These are phyloP conservation scores for Sebastes vulpes DNA, from an alignment of 2,797 vertebrate genomes.

Conservation along the genomic window DNA sequence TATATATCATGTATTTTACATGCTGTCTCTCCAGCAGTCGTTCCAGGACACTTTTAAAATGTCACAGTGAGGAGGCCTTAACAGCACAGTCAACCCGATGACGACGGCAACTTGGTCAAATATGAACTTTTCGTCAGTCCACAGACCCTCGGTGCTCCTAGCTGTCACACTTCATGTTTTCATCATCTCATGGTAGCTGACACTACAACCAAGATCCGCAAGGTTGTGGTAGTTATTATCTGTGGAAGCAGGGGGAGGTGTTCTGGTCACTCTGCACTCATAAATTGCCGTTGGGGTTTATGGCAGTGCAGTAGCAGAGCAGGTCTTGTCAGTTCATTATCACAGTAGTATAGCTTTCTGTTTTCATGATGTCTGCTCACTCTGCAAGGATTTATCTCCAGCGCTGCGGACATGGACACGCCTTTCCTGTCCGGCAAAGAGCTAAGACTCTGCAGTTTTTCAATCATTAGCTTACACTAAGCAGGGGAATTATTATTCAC, in stretches of 20 bases:
- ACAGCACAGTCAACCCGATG: slow-evolving; percentile 35
- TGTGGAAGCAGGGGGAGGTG: slow-evolving; percentile 46
- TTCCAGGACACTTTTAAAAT: slow-evolving; percentile 52
- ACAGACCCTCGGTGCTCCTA: slow-evolving; percentile 7
- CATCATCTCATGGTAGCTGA: slow-evolving; percentile 26
- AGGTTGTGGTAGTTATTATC: slow-evolving; percentile 47
- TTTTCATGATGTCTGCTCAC: slow-evolving; percentile 73
- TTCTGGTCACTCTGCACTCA: slow-evolving; percentile 70
- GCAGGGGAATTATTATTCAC: slow-evolving; percentile 27
- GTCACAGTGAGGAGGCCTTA: slow-evolving; percentile 20
- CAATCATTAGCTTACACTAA: slow-evolving; percentile 26
- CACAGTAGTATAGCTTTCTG: slow-evolving; percentile 77
- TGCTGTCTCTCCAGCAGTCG: slow-evolving; percentile 33
- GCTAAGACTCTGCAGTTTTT: slow-evolving; percentile 19
- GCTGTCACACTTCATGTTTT: slow-evolving; percentile 31
- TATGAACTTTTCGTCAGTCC: slow-evolving; percentile 31
- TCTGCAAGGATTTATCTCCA: slow-evolving; percentile 69
- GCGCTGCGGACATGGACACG: slow-evolving; percentile 22
- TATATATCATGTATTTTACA: slow-evolving; percentile 71
- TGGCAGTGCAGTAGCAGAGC: slow-evolving; percentile 63
- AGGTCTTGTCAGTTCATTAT: slow-evolving; percentile 83
- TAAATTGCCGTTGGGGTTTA: slow-evolving; percentile 80
- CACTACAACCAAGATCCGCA: slow-evolving; percentile 36
- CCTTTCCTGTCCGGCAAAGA: slow-evolving; percentile 28
- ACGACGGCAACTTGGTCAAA: slow-evolving; percentile 25